Conservation (phyloP, 2,113 vertebrate genomes). For the Phyllostomus discolor region DNA sequence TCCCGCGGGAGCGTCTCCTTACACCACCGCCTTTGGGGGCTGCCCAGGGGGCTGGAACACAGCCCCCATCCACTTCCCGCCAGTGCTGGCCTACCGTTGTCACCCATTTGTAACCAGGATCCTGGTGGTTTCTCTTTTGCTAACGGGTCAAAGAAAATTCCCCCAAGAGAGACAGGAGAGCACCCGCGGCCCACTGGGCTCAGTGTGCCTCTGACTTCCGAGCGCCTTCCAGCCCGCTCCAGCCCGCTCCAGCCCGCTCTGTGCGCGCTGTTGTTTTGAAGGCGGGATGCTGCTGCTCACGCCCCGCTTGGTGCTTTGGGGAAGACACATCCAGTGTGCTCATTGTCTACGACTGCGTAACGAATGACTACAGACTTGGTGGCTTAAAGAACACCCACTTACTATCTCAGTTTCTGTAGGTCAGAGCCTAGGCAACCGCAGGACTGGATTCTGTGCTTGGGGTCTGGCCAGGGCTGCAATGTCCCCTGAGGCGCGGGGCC, state of each 20-base stretch:
- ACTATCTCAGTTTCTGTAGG: not conserved
- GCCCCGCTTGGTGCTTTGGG: not conserved
- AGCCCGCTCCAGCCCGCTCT: not conserved
- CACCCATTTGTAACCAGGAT: not conserved
- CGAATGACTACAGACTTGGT: not conserved
- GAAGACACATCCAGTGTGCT: not conserved
- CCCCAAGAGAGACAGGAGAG: not conserved
- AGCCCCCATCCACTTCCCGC: not conserved
- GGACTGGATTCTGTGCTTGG: not conserved
- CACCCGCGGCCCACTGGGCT: not conserved
- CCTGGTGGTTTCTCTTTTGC: not conserved
- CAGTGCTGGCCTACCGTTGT: not conserved
- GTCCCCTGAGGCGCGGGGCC: not conserved
- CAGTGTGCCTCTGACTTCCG: accelerated
- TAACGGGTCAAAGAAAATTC: not conserved
- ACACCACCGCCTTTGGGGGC: not conserved
- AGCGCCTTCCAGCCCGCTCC: not conserved
- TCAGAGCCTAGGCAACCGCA: too few relatives aligned
- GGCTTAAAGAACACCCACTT: not conserved
- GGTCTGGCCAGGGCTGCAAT: not conserved
- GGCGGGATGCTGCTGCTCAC: not conserved
- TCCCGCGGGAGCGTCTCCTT: accelerated
- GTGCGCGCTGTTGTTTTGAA: accelerated
- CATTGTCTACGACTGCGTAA: not conserved
- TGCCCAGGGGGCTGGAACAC: not conserved